phyloP scores from a whole-genome alignment of 2,888 invertebrate genomes.

The Julus scandinavius region DNA sequence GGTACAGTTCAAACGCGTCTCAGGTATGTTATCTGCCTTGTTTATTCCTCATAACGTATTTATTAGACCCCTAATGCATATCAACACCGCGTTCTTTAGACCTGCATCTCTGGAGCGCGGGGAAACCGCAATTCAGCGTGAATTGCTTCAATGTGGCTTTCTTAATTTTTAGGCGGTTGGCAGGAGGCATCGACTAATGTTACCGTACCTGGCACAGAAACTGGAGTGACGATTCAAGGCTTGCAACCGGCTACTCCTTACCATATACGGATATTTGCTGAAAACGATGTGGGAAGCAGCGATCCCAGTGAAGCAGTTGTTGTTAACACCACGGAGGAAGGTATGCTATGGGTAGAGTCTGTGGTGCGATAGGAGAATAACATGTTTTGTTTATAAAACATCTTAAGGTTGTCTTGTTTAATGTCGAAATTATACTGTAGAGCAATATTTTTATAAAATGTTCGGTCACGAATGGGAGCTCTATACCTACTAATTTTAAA shows the following conservation, averaged over 20 bases:
- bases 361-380: too few relatives aligned
- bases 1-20: constrained; percentile 85
- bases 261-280: constrained; percentile 90
- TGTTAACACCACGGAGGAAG: constrained; percentile 95
- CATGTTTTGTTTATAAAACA: too few relatives aligned
- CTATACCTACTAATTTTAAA: too few relatives aligned
- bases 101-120: neutral
- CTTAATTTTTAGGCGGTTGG: constrained; percentile 52
- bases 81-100: neutral
- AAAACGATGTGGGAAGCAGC: constrained; percentile 91
- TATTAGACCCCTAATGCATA: constrained; percentile 24
- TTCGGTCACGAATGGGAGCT: too few relatives aligned
- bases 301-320: constrained; percentile 92
- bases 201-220: constrained; percentile 56
- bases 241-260: constrained; percentile 91
- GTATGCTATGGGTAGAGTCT: constrained; percentile 63
- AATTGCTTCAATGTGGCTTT: neutral
- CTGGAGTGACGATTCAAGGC: constrained; percentile 67
- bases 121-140: neutral
- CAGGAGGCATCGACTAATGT: constrained; percentile 55
- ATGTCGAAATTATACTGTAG: neutral
- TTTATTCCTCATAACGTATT: neutral
- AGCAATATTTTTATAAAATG: neutral
- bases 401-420: too few relatives aligned
- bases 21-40: constrained; percentile 62